Conservation (phyloP, 2,888 invertebrate genomes). For the Pristionchus exspectatus region DNA sequence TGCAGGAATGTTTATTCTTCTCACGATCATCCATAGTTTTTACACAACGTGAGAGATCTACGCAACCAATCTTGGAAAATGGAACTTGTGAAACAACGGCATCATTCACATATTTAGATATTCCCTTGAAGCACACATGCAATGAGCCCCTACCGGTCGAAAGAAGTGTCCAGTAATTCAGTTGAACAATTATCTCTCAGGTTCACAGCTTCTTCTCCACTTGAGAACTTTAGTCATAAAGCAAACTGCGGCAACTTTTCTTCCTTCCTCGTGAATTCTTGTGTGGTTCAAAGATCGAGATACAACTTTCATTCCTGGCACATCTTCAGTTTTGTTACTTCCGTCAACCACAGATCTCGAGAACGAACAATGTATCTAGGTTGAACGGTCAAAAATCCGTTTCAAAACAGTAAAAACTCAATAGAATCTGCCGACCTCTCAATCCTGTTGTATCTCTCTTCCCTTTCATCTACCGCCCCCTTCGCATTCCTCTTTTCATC, state of each 20-base stretch:
- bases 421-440: neutral
- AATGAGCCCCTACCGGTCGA: neutral
- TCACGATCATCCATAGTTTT: neutral
- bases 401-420: neutral
- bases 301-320: neutral
- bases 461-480: neutral
- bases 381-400: neutral
- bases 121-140: neutral
- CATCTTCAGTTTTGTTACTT: too few relatives aligned
- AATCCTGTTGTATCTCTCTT: neutral
- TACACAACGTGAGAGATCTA: neutral
- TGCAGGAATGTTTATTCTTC: too few relatives aligned
- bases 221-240: neutral
- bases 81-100: too few relatives aligned
- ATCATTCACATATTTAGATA: too few relatives aligned
- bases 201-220: constrained; percentile 1
- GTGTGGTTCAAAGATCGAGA: neutral
- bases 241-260: neutral
- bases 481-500: neutral
- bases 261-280: neutral
- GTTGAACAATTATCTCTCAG: neutral
- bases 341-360: too few relatives aligned
- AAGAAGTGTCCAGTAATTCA: neutral
- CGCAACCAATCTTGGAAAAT: neutral
- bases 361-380: too few relatives aligned